Percentiles rank a stretch among this genome's conserved stretches.
Conservation (phyloP, 2,113 vertebrate species). For the Polypterus bichir region DNA sequence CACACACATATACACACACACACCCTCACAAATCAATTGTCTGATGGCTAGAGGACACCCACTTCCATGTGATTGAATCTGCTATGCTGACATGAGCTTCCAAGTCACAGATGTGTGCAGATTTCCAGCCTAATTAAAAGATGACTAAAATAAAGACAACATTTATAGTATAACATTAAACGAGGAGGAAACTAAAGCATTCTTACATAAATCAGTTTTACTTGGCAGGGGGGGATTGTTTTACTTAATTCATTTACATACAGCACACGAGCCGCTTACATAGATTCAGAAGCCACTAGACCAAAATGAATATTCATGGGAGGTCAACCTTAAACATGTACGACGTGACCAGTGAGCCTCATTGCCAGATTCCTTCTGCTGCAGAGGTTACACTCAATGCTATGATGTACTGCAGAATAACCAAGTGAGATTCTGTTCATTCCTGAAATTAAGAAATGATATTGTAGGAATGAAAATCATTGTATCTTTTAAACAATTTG, state of each 20-base stretch:
- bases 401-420: not conserved
- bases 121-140: constrained; percentile 49
- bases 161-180: constrained; percentile 29
- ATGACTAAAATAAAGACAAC: constrained; percentile 12
- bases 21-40: constrained; percentile 42
- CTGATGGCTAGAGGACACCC: constrained; percentile 38
- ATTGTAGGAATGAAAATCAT: no score
- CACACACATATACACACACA: no score
- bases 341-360: constrained; percentile 19
- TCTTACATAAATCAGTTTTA: constrained; percentile 14
- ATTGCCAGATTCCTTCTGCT: constrained; percentile 25
- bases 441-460: no score
- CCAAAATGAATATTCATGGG: constrained; percentile 35
- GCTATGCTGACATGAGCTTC: constrained; percentile 35
- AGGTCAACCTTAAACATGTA: constrained; percentile 34
- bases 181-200: constrained; percentile 25
- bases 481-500: no score
- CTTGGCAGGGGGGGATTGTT: constrained; percentile 1
- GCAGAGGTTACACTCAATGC: constrained; percentile 23
- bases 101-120: constrained; percentile 25
- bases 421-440: not conserved
- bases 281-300: constrained; percentile 28
- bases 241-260: constrained; percentile 22
- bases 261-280: constrained; percentile 6
- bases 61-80: constrained; percentile 44